Conservation (phyloP, 2,888 invertebrate genomes). For the Chorisops tibialis region DNA sequence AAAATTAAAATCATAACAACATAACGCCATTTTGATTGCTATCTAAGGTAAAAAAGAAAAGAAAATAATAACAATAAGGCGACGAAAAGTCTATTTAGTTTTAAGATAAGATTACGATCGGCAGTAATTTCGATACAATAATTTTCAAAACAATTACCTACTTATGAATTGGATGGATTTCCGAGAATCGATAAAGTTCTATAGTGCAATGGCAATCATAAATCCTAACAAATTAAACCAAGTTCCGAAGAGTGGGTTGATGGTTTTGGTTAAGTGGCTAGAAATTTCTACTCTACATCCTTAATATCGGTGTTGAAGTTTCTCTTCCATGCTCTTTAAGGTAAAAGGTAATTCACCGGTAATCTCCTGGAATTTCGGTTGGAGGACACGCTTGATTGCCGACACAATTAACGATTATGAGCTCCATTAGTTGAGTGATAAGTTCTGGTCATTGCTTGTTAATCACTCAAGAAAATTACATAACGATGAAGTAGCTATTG, state of each 20-base stretch:
- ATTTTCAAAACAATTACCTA: too few relatives aligned
- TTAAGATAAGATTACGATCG: background rate
- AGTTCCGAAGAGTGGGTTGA: too few relatives aligned
- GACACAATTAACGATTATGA: constrained; percentile 29
- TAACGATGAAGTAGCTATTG: background rate
- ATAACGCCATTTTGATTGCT: background rate
- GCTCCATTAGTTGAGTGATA: constrained; percentile 31
- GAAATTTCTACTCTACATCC: too few relatives aligned
- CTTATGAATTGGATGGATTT: background rate
- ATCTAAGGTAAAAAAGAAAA: background rate
- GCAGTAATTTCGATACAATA: too few relatives aligned
- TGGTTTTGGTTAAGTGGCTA: too few relatives aligned
- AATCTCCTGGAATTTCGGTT: too few relatives aligned
- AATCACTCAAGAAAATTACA: constrained; percentile 31
- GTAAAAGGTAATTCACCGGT: too few relatives aligned
- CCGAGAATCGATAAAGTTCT: background rate
- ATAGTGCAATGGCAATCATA: constrained; percentile 18
- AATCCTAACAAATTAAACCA: background rate
- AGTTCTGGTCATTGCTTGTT: constrained; percentile 32
- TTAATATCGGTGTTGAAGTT: too few relatives aligned
- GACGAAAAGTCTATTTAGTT: background rate
- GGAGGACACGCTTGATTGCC: constrained; percentile 23
- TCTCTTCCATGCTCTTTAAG: too few relatives aligned
- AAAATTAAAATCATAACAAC: background rate
- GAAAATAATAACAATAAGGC: background rate